Percentiles rank a stretch among this genome's conserved stretches.
Evolutionary conservation across 1,140 invertebrate genomes (phyloP).

Genomic region (Hyles vespertilio): DNA sequence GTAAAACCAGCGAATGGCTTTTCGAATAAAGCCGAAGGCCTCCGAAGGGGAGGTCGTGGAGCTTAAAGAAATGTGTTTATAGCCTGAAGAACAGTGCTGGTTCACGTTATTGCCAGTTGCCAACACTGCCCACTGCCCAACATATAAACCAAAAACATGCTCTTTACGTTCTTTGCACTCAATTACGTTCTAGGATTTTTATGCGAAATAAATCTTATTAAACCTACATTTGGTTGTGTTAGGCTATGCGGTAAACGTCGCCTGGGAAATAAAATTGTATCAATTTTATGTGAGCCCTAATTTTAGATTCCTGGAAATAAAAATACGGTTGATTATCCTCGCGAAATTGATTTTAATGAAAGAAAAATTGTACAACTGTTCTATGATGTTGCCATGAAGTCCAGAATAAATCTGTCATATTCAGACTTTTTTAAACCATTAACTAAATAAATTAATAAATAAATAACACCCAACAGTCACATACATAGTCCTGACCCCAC

Average conservation of each 20-base stretch:
- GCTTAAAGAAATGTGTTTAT: constrained; percentile 40
- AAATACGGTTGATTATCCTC: too few species aligned
- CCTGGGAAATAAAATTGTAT: not conserved
- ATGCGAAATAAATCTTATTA: not conserved
- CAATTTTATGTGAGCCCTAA: too few species aligned
- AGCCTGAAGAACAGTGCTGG: constrained; percentile 16
- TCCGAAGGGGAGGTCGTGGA: constrained; percentile 27
- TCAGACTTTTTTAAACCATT: too few species aligned
- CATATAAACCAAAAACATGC: constrained; percentile 24
- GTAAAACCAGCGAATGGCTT: constrained; percentile 47
- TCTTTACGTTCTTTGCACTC: constrained; percentile 25
- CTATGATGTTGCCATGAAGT: too few species aligned
- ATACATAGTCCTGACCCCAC: too few species aligned
- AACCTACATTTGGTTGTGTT: not conserved
- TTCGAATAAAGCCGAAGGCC: constrained; percentile 43
- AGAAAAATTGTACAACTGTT: too few species aligned
- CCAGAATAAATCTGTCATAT: too few species aligned
- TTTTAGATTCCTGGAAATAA: too few species aligned
- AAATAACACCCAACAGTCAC: too few species aligned
- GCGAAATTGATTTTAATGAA: too few species aligned
- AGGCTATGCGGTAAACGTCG: not conserved
- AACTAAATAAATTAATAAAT: too few species aligned
- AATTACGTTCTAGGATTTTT: constrained; percentile 17
- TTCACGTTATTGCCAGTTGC: constrained; percentile 12
- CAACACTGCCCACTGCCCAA: constrained; percentile 6